Evolutionary conservation across 2,113 vertebrate species (phyloP).

Genomic region (Solea senegalensis): DNA sequence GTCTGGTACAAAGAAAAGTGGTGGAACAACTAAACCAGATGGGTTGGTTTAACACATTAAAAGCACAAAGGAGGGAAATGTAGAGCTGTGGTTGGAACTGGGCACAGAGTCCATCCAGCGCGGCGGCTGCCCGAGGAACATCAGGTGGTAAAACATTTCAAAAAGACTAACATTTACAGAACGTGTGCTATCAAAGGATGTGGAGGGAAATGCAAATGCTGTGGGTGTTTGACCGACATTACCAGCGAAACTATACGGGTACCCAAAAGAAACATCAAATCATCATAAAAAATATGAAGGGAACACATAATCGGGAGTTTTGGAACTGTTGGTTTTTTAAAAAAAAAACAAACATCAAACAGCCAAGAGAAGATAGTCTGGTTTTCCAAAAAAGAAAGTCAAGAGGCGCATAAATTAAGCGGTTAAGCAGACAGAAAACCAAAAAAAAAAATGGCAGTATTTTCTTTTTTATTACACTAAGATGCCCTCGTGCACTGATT

Average conservation of each 20-base stretch:
- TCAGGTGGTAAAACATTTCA: conserved; percentile 6
- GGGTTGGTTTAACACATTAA: not conserved
- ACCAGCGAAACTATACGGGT: not conserved
- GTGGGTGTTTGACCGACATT: too few relatives aligned
- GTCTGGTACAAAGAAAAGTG: not conserved
- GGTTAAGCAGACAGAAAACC: conserved; percentile 1
- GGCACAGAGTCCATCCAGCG: not conserved
- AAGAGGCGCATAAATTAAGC: conserved; percentile 1
- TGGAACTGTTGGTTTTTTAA: not conserved
- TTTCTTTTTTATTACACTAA: not conserved
- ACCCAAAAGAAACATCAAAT: not conserved
- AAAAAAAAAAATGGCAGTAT: not conserved
- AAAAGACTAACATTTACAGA: not conserved
- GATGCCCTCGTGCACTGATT: conserved; percentile 16
- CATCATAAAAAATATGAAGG: not conserved
- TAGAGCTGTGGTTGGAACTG: not conserved
- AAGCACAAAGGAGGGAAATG: conserved; percentile 11
- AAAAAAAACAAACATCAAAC: not conserved
- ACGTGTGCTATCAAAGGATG: not conserved
- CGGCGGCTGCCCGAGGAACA: not conserved
- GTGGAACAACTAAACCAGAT: conserved; percentile 35
- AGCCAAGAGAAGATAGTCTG: not conserved
- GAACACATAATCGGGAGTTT: conserved; percentile 13
- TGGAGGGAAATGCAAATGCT: conserved; percentile 11
- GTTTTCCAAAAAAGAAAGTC: too few relatives aligned